These are phyloP conservation scores for Hypothenemus hampei DNA, from an alignment of 1,140 invertebrate genomes.

Conservation along the genomic window DNA sequence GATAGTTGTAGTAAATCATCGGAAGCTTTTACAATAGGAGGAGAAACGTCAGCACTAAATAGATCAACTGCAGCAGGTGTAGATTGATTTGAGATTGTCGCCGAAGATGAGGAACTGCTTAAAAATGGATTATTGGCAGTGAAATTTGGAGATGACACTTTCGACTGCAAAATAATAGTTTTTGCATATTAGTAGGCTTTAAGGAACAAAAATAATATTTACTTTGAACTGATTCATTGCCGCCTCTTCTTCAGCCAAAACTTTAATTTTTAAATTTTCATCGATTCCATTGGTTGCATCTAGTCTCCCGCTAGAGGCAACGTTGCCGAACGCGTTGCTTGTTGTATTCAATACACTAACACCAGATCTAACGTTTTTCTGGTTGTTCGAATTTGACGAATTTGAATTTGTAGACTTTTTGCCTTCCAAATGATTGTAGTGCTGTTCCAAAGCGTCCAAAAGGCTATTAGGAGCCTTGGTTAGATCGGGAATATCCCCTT, in stretches of 20 bases:
- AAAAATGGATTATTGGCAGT: slow-evolving; percentile 77
- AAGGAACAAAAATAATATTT: too few species aligned
- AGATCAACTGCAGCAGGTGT: slow-evolving; percentile 69
- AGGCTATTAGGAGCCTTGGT: slow-evolving; percentile 98
- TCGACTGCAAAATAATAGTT: slow-evolving; percentile 58
- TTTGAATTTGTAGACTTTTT: slow-evolving; percentile 66
- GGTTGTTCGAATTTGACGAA: slow-evolving; percentile 55
- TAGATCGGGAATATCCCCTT: slow-evolving; percentile 97
- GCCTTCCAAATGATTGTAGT: slow-evolving; percentile 88
- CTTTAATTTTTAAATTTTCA: slow-evolving; percentile 78
- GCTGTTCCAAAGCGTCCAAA: slow-evolving; percentile 94
- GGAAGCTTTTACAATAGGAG: slow-evolving; percentile 60
- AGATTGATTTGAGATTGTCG: slow-evolving; percentile 45
- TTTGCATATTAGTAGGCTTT: background rate
- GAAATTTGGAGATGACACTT: slow-evolving; percentile 68
- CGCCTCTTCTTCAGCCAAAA: slow-evolving; percentile 90
- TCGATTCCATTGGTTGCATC: slow-evolving; percentile 73
- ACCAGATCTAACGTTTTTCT: slow-evolving; percentile 83
- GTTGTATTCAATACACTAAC: slow-evolving; percentile 85
- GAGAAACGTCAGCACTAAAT: slow-evolving; percentile 52
- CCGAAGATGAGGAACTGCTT: slow-evolving; percentile 51
- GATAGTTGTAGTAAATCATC: slow-evolving; percentile 84
- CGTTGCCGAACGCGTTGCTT: slow-evolving; percentile 78
- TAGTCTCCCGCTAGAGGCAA: slow-evolving; percentile 67
- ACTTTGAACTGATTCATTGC: slow-evolving; percentile 95